phyloP scores from a whole-genome alignment of 2,113 vertebrate species.

The Isurus oxyrinchus region DNA sequence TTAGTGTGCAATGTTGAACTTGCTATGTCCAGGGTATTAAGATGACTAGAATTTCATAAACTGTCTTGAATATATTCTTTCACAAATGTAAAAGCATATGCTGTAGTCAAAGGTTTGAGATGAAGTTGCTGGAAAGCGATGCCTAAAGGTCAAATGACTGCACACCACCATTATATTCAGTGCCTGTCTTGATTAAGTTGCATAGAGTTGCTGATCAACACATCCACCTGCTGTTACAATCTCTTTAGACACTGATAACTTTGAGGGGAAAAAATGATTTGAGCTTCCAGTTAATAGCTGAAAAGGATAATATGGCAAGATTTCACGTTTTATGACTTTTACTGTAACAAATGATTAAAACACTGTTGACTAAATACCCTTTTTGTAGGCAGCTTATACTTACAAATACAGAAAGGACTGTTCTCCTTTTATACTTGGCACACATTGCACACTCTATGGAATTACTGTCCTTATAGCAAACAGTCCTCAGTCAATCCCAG shows the following conservation, averaged over 20 bases:
- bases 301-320: not conserved
- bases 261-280: too few relatives aligned
- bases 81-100: not conserved
- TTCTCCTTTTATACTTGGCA: not conserved
- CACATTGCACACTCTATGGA: not conserved
- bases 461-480: not conserved
- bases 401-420: not conserved
- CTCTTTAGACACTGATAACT: not conserved
- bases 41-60: not conserved
- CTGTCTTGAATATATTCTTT: too few relatives aligned
- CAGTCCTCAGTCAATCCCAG: too few relatives aligned
- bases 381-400: not conserved
- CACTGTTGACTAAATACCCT: not conserved
- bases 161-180: not conserved
- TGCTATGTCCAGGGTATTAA: not conserved
- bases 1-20: not conserved
- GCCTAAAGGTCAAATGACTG: not conserved
- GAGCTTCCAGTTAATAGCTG: not conserved
- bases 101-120: not conserved
- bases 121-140: not conserved
- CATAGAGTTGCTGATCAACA: not conserved
- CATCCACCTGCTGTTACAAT: not conserved
- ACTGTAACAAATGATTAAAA: not conserved
- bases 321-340: not conserved
- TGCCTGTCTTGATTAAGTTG: not conserved